Evolutionary conservation across 2,797 vertebrate genomes (phyloP), one percentile per base, ranked within the genome.

Genomic region (Trachurus trachurus): DNA sequence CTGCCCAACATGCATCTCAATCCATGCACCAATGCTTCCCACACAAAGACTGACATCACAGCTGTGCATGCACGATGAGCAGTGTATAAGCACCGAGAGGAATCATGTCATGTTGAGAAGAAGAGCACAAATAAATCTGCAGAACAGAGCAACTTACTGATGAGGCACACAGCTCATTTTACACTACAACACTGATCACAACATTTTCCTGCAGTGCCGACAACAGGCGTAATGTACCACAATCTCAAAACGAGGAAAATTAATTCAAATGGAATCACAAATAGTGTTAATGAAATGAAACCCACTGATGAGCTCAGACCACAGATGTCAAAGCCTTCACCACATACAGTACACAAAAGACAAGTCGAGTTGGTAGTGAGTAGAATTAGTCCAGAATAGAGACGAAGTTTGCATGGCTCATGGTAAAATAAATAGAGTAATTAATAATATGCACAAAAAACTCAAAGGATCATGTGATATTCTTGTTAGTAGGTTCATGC

Each of bases 21-120:
- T 92, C 86, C 94, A 95, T 94, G 94, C 95, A 90, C 83, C 75
- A 87, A 74, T 52, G 71, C 92, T 89, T 89, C 92, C 89, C 89
- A 93, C 89, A 90, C 83, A 91, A 91, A 88, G 89, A 88, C 88
- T 88, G 89, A 91, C 84, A 87, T 86, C 79, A 88, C 87, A 88
- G 86, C 90, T 88, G 89, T 84, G 88, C 94, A 94, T 94, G 92
- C 93, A 93, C 59, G 49, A 89, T 63, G 53, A 84, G 84, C 80
- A 70, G 82, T 85, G 83, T 74, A 22, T 26, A 77, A 89, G 82
- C 78, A 66, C 61, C 6, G 75, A 89, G 75, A 89, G 78, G 83
- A 78, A 88, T 76, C 63, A 76, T 73, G 77, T 82, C 52, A 84
- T 26, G 75, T 50, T 62, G 53, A 83, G 59, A 64, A 83, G 59